Percentiles rank a stretch among this genome's conserved stretches.
phyloP scores from a whole-genome alignment of 2,888 invertebrate genomes.

The Microctonus brassicae region DNA sequence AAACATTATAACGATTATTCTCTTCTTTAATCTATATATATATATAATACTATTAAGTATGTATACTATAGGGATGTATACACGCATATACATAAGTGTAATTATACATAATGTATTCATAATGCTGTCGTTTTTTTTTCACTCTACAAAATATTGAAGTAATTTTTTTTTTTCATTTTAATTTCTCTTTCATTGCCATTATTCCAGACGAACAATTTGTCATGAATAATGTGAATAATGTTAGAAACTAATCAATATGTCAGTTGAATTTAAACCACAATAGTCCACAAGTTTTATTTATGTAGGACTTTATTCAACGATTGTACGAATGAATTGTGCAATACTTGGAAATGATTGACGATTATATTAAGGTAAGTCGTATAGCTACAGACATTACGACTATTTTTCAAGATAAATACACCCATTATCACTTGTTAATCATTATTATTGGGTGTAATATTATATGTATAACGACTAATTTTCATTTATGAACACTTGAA shows the following conservation, averaged over 20 bases:
- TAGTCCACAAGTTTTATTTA: not conserved
- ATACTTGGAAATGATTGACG: not conserved
- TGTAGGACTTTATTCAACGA: not conserved
- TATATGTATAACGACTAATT: slow-evolving; percentile 26
- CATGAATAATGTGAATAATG: not conserved
- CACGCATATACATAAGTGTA: slow-evolving; percentile 14
- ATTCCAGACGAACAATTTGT: not conserved
- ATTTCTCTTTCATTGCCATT: not conserved
- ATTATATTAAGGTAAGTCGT: not conserved
- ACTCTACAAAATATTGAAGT: not conserved
- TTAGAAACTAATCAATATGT: not conserved
- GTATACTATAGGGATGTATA: slow-evolving; percentile 7
- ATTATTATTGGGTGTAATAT: not conserved
- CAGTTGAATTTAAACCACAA: not conserved
- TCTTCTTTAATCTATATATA: slow-evolving; percentile 24
- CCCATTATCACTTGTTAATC: not conserved
- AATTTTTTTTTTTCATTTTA: not conserved
- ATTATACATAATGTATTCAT: not conserved
- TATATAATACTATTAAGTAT: slow-evolving; percentile 28
- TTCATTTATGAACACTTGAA: slow-evolving; percentile 21
- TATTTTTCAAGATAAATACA: not conserved
- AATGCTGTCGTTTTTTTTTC: not conserved
- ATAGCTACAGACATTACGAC: not conserved
- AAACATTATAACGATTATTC: slow-evolving; percentile 32
- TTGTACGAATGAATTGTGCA: not conserved